These are phyloP conservation scores for Ariopsis seemanni DNA, from an alignment of 2,113 vertebrate genomes.

Conservation along the genomic window DNA sequence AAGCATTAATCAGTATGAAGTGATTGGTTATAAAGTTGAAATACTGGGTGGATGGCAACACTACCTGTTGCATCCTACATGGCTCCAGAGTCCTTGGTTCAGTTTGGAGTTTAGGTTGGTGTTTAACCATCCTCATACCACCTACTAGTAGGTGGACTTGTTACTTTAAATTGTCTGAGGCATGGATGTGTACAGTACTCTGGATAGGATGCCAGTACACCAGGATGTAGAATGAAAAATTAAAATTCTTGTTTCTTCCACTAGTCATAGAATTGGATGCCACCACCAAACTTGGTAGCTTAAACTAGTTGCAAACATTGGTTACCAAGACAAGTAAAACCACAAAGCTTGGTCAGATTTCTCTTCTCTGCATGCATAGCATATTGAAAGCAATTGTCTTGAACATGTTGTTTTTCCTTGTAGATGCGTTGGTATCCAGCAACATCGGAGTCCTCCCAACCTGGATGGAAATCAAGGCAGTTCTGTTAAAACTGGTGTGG, in stretches of 20 bases:
- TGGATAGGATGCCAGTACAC: too few species aligned
- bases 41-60: not conserved
- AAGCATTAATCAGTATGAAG: not conserved
- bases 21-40: not conserved
- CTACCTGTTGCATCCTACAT: not conserved
- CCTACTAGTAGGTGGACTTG: too few species aligned
- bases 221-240: not conserved
- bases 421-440: constrained; percentile 98
- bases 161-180: not conserved
- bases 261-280: not conserved
- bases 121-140: too few species aligned
- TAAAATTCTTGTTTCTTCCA: not conserved
- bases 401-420: constrained; percentile 53
- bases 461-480: constrained; percentile 97
- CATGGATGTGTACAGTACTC: too few species aligned
- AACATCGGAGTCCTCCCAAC: constrained; percentile 87
- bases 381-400: constrained; percentile 33
- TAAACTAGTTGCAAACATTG: not conserved
- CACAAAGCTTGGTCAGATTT: not conserved
- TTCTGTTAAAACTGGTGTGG: constrained; percentile 85
- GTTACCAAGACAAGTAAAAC: too few species aligned
- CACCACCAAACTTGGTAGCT: not conserved
- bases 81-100: not conserved
- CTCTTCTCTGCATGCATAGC: not conserved
- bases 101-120: not conserved